phyloP scores from a whole-genome alignment of 1,140 invertebrate genomes.

The Drosophila bifasciata region DNA sequence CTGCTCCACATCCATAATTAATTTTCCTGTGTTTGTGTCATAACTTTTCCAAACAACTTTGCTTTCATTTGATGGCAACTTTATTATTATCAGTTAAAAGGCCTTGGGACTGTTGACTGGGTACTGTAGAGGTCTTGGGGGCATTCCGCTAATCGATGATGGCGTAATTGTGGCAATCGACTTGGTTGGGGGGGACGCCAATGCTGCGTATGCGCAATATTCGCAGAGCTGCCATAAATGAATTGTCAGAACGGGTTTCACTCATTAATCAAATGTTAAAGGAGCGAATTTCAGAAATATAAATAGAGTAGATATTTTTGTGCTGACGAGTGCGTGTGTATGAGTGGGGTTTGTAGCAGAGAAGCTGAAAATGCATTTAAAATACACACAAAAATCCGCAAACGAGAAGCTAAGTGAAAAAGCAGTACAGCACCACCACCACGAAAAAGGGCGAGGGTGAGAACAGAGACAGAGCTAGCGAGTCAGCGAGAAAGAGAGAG shows the following conservation, averaged over 20 bases:
- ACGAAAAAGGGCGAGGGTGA: slow-evolving; percentile 18
- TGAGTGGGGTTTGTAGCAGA: slow-evolving; percentile 50
- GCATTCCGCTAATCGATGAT: slow-evolving; percentile 39
- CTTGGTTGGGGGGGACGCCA: slow-evolving; percentile 17
- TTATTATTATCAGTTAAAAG: not conserved
- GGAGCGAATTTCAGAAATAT: too few species aligned
- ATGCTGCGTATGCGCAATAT: slow-evolving; percentile 72
- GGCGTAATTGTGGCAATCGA: slow-evolving; percentile 40
- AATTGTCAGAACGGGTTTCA: slow-evolving; percentile 69
- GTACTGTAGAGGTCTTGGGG: too few species aligned
- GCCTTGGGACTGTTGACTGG: too few species aligned
- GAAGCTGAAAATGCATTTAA: slow-evolving; percentile 80
- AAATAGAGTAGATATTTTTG: slow-evolving; percentile 47
- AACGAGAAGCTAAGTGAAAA: slow-evolving; percentile 74
- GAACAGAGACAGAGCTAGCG: slow-evolving; percentile 1
- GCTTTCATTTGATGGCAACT: not conserved
- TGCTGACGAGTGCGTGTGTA: slow-evolving; percentile 12
- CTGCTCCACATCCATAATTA: not conserved
- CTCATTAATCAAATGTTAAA: slow-evolving; percentile 80
- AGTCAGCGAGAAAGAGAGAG: slow-evolving; percentile 9
- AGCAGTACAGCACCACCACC: slow-evolving; percentile 28
- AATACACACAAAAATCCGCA: slow-evolving; percentile 78
- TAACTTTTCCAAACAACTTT: slow-evolving; percentile 1
- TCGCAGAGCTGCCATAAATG: slow-evolving; percentile 63
- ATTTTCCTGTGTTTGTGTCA: not conserved